A percentile compares a stretch with the other conserved stretches of the same genome.
These are phyloP conservation scores for Sphaeridia pumilis DNA, from an alignment of 2,888 invertebrate species.

Conservation along the genomic window DNA sequence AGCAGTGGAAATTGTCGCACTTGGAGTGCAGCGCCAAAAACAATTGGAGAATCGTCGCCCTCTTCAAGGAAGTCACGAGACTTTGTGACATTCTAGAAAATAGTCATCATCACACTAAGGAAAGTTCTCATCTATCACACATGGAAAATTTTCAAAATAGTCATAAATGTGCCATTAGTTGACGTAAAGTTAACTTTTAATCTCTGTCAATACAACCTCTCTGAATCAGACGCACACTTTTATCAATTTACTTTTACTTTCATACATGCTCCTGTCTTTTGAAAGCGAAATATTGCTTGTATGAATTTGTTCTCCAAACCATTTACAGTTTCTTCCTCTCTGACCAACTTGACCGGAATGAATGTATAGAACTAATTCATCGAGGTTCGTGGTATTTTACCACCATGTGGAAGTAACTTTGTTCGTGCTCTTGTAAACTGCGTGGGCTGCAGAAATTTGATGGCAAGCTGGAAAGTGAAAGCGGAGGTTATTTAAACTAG, in stretches of 20 bases:
- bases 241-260: too few relatives aligned
- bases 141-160: conserved; percentile 34
- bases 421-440: too few relatives aligned
- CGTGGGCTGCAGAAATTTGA: too few relatives aligned
- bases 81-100: conserved; percentile 32
- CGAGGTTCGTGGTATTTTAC: too few relatives aligned
- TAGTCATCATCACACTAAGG: conserved; percentile 27
- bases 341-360: too few relatives aligned
- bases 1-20: conserved; percentile 91
- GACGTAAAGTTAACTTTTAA: conserved; percentile 21
- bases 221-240: neutral
- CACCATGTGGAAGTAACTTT: too few relatives aligned
- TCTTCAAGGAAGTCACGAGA: conserved; percentile 56
- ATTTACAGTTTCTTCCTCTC: too few relatives aligned
- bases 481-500: too few relatives aligned
- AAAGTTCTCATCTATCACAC: conserved; percentile 29
- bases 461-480: too few relatives aligned
- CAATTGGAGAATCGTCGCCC: conserved; percentile 73
- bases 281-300: neutral
- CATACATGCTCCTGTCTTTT: too few relatives aligned
- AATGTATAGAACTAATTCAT: too few relatives aligned
- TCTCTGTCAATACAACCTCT: neutral
- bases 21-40: conserved; percentile 91
- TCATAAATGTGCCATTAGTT: conserved; percentile 35
- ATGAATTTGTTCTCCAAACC: neutral